Evolutionary conservation across 2,888 invertebrate genomes (phyloP), one percentile per base, ranked within the genome.

Genomic region (Eilema caniola): DNA sequence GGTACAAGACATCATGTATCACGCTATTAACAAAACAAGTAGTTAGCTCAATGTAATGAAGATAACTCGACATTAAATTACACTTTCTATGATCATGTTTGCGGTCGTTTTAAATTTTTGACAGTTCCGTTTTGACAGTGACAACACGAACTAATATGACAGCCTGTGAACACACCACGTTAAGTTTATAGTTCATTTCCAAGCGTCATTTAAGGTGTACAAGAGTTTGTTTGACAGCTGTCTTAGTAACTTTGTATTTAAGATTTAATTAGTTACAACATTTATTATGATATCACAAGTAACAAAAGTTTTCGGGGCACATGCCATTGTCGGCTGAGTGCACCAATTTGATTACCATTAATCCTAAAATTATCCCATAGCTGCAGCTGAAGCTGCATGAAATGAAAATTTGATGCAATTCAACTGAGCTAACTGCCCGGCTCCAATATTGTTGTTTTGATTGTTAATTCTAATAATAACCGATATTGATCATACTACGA

Each of bases 41-140:
- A 53, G 70, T 66, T 60, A 53, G 69, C 24, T 63, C 56, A 71
- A 63, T 53, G 57, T 65, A 64, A 64, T 64, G 16, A 28, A 72
- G 28, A 73, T 66, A 74, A n/a, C 53, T 53, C 75, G 73, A 77
- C 75, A 81, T 68, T 77, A 78, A 79, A 75, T 53, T 53, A 53
- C 64, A 85, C 87, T 88, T 87, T 88, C 86, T 77, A 85, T 77
- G 78, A 82, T 83, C 80, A 77, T 71, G 72, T 79, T 77, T 74
- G 72, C 71, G 74, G 82, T 81, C 78, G 76, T 83, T 86, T 88
- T 80, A 82, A 70, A 81, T 83, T 85, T 75, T 84, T 53, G 85
- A 85, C 85, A 83, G 82, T 73, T 80, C 82, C 72, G 79, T 83
- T 83, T 62, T 79, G 85, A 88, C 88, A 87, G 87, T 85, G 87